Base-by-base conservation (phyloP, 1,140 invertebrate genomes). In the Subanguina moxae region DNA sequence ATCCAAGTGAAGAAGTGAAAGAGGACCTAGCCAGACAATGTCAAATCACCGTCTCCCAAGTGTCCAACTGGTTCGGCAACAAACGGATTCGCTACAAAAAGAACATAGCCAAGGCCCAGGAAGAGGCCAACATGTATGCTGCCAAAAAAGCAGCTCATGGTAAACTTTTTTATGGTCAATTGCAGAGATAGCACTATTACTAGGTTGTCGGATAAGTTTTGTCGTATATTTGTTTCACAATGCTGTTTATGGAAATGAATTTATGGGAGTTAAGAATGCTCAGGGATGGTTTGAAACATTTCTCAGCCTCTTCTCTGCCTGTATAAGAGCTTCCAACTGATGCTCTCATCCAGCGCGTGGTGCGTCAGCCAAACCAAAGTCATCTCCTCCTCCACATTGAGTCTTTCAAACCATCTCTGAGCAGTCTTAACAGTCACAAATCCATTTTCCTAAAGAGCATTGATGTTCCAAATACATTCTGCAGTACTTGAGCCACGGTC, bases 61-160 rank as follows among this genome's bases (percentile, higher is more conserved):
- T 87, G 27, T 86, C 85, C 28, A 87, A 87, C 78, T 99, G 96
- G 96, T 99, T 99, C 84, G 96, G 96, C 19, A 99, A 99, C 86
- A 99, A 99, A 84, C 89, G 96, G 82, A 99, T 99, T 87, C 89
- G 96, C 81, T 99, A 99, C 86, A 99, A 99, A 89, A 99, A 99
- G 87, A 99, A 99, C 85, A 98, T 99, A 74, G 94, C 94, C 73
- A 99, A 99, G 86, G 94, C 95, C 65, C 94, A 98, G 84, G 96
- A 99, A 86, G 96, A 98, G 86, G 95, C 96, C 43, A 97, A 97
- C 85, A 86, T 99, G 76, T 99, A 99, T 84, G 94, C 94, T 73
- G 94, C 94, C 57, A 98, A 98, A 87, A 97, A 97, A 85, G 84
- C 84, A 5, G 45, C 45, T 25, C 48, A 52, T 52, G 48, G 48